Conservation (phyloP, 2,888 invertebrate genomes). For the Phoenoteleia sp. region DNA sequence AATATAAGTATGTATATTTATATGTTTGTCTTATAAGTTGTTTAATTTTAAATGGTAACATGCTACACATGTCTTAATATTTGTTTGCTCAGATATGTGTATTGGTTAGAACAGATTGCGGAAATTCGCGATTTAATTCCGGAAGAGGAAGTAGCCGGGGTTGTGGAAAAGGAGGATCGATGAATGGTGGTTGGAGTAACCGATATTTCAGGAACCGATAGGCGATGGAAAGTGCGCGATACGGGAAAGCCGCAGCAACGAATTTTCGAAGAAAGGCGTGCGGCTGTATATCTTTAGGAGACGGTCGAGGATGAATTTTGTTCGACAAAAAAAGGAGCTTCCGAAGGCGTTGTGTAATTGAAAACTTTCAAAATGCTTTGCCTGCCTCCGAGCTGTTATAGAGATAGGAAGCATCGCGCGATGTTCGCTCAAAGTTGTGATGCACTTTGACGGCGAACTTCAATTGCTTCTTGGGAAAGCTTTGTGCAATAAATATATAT, state of each 20-base stretch:
- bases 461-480: slow-evolving; percentile 48
- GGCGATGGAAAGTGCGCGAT: slow-evolving; percentile 42
- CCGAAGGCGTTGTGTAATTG: slow-evolving; percentile 58
- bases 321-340: slow-evolving; percentile 30
- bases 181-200: slow-evolving; percentile 24
- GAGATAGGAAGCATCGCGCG: slow-evolving; percentile 44
- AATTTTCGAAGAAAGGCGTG: slow-evolving; percentile 48
- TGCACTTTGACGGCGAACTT: slow-evolving; percentile 56
- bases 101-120: slow-evolving; percentile 49
- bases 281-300: slow-evolving; percentile 41
- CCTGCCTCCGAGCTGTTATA: slow-evolving; percentile 50
- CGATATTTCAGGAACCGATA: slow-evolving; percentile 48
- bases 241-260: slow-evolving; percentile 49
- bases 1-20: too few species aligned
- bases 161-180: slow-evolving; percentile 27
- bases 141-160: slow-evolving; percentile 22
- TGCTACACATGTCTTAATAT: not conserved
- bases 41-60: slow-evolving; percentile 3
- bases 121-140: slow-evolving; percentile 51
- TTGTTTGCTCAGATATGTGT: slow-evolving; percentile 23
- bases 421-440: slow-evolving; percentile 46
- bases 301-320: slow-evolving; percentile 52
- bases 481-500: slow-evolving; percentile 42
- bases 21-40: too few species aligned
- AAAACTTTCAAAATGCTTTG: slow-evolving; percentile 61